A percentile compares a stretch with the other conserved stretches of the same genome.
Conservation (phyloP, 2,888 invertebrate species). For the Mesorhabditis spiculigera region DNA sequence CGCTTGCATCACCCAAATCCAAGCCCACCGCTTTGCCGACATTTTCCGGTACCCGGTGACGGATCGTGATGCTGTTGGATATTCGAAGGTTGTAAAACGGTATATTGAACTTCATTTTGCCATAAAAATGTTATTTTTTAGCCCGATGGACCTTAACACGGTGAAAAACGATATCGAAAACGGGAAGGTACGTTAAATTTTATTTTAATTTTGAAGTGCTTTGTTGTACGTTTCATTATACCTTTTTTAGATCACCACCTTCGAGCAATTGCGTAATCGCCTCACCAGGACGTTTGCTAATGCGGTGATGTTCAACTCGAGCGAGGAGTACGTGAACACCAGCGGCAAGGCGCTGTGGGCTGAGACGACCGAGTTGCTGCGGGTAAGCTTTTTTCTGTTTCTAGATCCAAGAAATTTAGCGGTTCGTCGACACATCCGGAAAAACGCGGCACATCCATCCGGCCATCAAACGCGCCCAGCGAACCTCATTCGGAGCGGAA, state of each 20-base stretch:
- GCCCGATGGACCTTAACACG: neutral
- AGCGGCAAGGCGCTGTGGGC: neutral
- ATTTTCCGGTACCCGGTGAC: constrained; percentile 1
- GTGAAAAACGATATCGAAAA: neutral
- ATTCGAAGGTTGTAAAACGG: constrained; percentile 3
- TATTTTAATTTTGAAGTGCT: neutral
- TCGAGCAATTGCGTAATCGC: neutral
- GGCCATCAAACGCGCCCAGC: neutral
- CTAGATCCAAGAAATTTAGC: neutral
- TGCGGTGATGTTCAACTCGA: constrained; percentile 1
- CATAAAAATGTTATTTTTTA: neutral
- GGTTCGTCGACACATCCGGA: neutral
- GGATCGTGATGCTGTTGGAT: neutral
- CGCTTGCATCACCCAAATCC: neutral
- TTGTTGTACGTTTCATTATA: no score
- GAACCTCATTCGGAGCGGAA: neutral
- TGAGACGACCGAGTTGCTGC: neutral
- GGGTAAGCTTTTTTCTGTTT: neutral
- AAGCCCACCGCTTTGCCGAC: neutral
- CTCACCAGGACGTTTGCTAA: neutral
- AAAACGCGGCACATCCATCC: neutral
- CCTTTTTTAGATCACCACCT: neutral
- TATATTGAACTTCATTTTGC: neutral
- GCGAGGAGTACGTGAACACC: neutral
- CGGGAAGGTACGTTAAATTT: neutral